These are phyloP conservation scores for Dolichallabes microphthalmus DNA, from an alignment of 2,113 vertebrate genomes.

Conservation along the genomic window DNA sequence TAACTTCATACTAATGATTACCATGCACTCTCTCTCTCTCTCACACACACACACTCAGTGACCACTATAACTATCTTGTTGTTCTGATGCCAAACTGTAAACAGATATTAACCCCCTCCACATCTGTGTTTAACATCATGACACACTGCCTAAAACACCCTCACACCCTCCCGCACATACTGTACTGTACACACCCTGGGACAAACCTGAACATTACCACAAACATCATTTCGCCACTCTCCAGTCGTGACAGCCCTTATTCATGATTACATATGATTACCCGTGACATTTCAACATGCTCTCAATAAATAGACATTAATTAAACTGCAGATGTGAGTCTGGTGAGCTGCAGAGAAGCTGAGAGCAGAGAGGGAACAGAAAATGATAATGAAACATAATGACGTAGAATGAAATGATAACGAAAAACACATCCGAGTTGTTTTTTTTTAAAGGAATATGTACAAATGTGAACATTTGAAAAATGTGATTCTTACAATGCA, in stretches of 20 bases:
- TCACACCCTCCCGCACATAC: constrained; percentile 20
- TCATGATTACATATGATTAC: constrained; percentile 19
- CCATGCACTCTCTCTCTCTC: constrained; percentile 23
- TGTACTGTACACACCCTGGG: constrained; percentile 13
- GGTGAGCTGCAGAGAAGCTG: neutral
- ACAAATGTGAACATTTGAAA: neutral
- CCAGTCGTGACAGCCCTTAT: neutral
- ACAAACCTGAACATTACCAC: constrained; percentile 32
- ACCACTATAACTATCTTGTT: constrained; percentile 35
- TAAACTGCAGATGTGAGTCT: neutral
- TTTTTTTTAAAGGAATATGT: no score
- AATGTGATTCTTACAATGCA: neutral
- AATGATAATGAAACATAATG: neutral
- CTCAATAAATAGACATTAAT: constrained; percentile 10
- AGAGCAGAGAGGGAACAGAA: neutral
- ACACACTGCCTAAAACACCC: constrained; percentile 23
- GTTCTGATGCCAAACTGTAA: constrained; percentile 45
- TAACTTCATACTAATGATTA: constrained; percentile 30
- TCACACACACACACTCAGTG: constrained; percentile 14
- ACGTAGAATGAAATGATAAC: neutral
- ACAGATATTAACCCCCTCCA: constrained; percentile 47
- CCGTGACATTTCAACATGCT: constrained; percentile 7
- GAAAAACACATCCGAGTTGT: neutral
- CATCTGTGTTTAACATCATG: constrained; percentile 55
- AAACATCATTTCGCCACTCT: neutral